Conservation (phyloP, 2,888 invertebrate species). For the Caenorhabditis sulstoni region DNA sequence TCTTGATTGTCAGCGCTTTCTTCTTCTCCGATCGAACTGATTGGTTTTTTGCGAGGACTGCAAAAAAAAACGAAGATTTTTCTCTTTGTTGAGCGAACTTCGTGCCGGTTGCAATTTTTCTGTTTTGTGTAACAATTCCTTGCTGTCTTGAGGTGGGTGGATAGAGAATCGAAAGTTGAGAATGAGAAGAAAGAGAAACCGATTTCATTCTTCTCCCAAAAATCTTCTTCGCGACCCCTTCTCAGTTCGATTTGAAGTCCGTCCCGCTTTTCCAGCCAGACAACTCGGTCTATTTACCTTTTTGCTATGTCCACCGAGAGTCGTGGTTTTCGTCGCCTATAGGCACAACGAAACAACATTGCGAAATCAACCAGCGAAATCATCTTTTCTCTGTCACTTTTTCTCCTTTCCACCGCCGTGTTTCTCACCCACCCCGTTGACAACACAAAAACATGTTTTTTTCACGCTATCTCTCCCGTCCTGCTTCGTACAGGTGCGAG, state of each 20-base stretch:
- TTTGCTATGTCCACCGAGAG: not conserved
- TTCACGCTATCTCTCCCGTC: not conserved
- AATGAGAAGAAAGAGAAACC: no score
- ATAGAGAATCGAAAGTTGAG: no score
- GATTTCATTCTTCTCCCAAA: no score
- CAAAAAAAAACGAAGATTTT: constrained; percentile 16
- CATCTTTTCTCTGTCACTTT: constrained; percentile 5
- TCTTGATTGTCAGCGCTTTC: constrained; percentile 21
- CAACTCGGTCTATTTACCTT: not conserved
- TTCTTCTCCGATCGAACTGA: constrained; percentile 34
- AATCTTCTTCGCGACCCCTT: no score
- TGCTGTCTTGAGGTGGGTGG: not conserved
- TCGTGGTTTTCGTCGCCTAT: not conserved
- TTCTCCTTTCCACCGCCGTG: not conserved
- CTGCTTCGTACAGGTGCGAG: constrained; percentile 28
- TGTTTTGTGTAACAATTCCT: constrained; percentile 38
- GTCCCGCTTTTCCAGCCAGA: no score
- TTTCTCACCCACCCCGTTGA: not conserved
- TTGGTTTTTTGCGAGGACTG: constrained; percentile 51
- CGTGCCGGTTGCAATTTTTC: constrained; percentile 14
- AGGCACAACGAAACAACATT: not conserved
- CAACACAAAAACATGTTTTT: constrained; percentile 36
- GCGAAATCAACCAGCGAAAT: constrained; percentile 25
- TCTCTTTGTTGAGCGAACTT: not conserved
- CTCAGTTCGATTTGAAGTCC: no score